Evolutionary conservation across 2,113 vertebrate species (phyloP).

Genomic region (Synchiropus splendidus): DNA sequence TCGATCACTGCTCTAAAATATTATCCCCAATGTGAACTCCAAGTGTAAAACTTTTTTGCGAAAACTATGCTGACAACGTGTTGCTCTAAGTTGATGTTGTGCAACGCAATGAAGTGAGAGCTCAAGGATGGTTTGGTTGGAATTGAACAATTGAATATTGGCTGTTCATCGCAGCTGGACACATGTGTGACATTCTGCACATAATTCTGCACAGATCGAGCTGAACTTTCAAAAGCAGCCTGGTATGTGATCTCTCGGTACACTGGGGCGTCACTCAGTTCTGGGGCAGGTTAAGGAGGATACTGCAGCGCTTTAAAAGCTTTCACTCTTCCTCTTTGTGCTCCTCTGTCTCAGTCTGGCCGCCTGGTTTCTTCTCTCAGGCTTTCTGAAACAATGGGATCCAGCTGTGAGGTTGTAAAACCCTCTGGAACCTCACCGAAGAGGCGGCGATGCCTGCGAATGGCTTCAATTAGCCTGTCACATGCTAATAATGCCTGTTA

Average conservation of each 20-base stretch:
- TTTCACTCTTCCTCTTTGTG: conserved; percentile 30
- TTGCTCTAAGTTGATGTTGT: no score
- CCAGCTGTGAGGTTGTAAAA: conserved; percentile 64
- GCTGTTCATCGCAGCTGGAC: no score
- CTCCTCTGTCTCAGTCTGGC: conserved; percentile 29
- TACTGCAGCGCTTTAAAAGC: conserved; percentile 33
- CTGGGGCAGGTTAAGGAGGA: conserved; percentile 24
- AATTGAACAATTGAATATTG: conserved; percentile 39
- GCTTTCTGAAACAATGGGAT: conserved; percentile 54
- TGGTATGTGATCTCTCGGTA: conserved; percentile 18
- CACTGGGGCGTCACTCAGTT: neutral
- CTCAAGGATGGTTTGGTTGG: no score
- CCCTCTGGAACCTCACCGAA: conserved; percentile 57
- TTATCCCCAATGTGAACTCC: no score
- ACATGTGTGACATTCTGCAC: conserved; percentile 49
- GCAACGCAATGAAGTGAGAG: no score
- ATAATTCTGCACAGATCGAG: conserved; percentile 35
- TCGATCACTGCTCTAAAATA: no score
- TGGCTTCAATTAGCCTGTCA: conserved; percentile 66
- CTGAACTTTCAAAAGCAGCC: conserved; percentile 22
- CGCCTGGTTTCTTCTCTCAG: conserved; percentile 27
- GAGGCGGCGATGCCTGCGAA: conserved; percentile 43
- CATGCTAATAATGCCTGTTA: conserved; percentile 56
- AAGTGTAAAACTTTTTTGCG: no score
- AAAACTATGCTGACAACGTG: no score